Conservation (phyloP, 2,113 vertebrate genomes). For the Clarias gariepinus region DNA sequence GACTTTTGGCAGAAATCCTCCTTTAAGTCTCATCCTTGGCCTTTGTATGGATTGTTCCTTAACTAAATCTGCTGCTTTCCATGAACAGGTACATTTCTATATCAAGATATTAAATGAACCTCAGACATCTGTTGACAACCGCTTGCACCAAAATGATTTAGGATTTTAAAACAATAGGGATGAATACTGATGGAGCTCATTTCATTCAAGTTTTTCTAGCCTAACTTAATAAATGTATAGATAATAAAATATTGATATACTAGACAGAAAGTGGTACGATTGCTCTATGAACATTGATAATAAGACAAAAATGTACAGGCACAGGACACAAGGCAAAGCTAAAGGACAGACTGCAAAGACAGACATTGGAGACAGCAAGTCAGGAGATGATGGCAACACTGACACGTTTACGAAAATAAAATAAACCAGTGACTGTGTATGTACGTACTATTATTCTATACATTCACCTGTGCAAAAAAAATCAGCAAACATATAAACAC, state of each 20-base stretch:
- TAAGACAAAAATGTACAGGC: constrained; percentile 49
- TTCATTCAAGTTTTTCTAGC: not conserved
- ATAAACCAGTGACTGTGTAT: not conserved
- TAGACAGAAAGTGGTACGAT: not conserved
- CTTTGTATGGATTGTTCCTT: not conserved
- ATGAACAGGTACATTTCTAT: not conserved
- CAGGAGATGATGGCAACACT: constrained; percentile 40
- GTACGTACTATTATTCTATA: not conserved
- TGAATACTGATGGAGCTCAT: not conserved
- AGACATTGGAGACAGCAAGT: constrained; percentile 17
- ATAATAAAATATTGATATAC: not conserved
- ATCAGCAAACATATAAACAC: not conserved
- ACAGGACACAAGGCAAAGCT: constrained; percentile 32
- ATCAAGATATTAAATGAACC: not conserved
- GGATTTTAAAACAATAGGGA: not conserved
- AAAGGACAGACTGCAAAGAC: constrained; percentile 36
- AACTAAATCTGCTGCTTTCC: not conserved
- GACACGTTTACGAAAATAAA: constrained; percentile 27
- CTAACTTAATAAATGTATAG: not conserved
- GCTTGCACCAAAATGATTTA: not conserved
- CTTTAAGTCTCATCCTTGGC: not conserved
- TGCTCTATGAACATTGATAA: constrained; percentile 48
- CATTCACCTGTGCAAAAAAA: not conserved
- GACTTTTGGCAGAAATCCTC: not conserved
- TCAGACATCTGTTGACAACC: not conserved